Base-by-base conservation (phyloP, 2,797 vertebrate genomes). In the Luscinia megarhynchos region DNA sequence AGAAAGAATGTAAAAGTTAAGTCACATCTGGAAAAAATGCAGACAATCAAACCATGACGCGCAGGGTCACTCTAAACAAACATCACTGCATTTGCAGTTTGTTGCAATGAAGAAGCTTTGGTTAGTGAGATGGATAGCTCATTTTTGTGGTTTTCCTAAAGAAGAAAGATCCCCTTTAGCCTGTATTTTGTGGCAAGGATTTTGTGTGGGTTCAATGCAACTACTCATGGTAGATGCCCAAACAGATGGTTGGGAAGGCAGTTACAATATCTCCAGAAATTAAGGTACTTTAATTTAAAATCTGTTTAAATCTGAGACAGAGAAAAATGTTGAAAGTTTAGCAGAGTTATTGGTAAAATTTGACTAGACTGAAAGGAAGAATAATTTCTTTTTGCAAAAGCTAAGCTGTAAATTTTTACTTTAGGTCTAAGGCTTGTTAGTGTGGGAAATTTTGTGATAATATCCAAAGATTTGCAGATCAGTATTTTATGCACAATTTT, bases 11-110 rank as follows among this genome's bases (percentile, higher is more conserved):
- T 15, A 74, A 70, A 91, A 89, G 26, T 66, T 87, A 69, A 92
- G 43, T 74, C 72, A 79, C 59, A 76, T 82, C 40, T 92, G 74
- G 64, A 53, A 67, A 93, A 89, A 96, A 91, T 53, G 38, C 38
- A 78, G 80, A 61, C 30, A 50, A 54, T 57, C 34, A 54, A 88
- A 62, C 30, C 61, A 26, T 21, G 92, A 89, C 0, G 1, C 75
- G 50, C 10, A 59, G 59, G 78, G 84, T 79, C 84, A 73, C 48
- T 74, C 67, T 63, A 82, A 87, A 22, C 53, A 87, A 92, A 76
- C 53, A 73, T 34, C 40, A 3, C 10, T 63, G 74, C 29, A 7
- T 70, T 88, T 93, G 30, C 38, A 61, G 17, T 55, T 86, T 54
- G 57, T 7, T 89, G 84, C 53, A 61, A 7, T 16, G 53, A 75